These are phyloP conservation scores for Scelioninae gen. 2 DNA, from an alignment of 2,888 invertebrate genomes.

Conservation along the genomic window DNA sequence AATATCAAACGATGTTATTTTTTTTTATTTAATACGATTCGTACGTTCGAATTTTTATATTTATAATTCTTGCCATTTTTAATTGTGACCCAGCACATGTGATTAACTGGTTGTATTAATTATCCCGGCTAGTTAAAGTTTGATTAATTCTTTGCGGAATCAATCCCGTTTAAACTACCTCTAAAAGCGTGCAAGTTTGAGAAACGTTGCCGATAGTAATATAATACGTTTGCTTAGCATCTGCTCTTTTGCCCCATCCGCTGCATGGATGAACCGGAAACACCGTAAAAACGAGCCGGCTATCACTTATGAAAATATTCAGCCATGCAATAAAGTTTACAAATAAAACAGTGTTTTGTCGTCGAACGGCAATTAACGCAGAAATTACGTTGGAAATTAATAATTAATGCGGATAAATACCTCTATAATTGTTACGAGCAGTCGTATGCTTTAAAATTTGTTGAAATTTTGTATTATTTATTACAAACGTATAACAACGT, in stretches of 20 bases:
- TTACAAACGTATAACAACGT: too few relatives aligned
- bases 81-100: too few relatives aligned
- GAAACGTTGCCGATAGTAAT: slow-evolving; percentile 33
- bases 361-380: slow-evolving; percentile 6
- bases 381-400: slow-evolving; percentile 9
- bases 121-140: too few relatives aligned
- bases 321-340: slow-evolving; percentile 7
- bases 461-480: too few relatives aligned
- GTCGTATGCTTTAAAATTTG: too few relatives aligned
- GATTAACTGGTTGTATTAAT: too few relatives aligned
- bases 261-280: slow-evolving; percentile 41
- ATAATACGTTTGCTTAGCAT: slow-evolving; percentile 49
- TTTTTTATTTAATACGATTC: too few relatives aligned
- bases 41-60: too few relatives aligned
- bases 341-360: slow-evolving; percentile 15
- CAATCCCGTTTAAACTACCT: slow-evolving; percentile 21
- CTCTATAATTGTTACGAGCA: too few relatives aligned
- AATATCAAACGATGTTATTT: too few relatives aligned
- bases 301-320: slow-evolving; percentile 44
- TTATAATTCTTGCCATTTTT: too few relatives aligned
- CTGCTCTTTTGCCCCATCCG: slow-evolving; percentile 38
- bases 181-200: slow-evolving; percentile 25
- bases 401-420: not conserved
- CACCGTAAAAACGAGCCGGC: slow-evolving; percentile 23
- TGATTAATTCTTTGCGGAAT: too few relatives aligned